Evolutionary conservation across 2,888 invertebrate genomes (phyloP), one percentile per base, ranked within the genome.

Genomic region (Bimastos eiseni): DNA sequence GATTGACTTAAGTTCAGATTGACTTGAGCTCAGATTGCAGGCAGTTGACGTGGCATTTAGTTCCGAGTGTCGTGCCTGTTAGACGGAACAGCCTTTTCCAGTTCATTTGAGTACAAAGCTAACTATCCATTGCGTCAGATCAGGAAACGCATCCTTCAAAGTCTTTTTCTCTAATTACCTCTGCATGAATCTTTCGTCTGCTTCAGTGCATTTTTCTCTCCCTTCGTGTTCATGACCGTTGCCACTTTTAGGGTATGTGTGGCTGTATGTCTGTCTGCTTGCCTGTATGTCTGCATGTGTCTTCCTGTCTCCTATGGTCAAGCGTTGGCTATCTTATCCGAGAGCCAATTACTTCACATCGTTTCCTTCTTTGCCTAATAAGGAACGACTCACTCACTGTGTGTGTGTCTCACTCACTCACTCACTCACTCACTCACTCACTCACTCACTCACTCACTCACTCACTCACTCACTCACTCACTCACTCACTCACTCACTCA

Each of bases 291-390:
- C 49, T 49, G 24, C 19, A 21, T 24, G 8, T 49, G 41, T 41
- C 41, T 49, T 15, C 19, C 49, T 49, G 21, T 70, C 13, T 49
- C 49, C 8, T 5, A 70, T 70, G 30, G n/a, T 70, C 70, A n/a
- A 70, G 30, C 70, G 70, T 70, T 70, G 1, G 70, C 30, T n/a
- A 70, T 70, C 70, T n/a, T 70, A 70, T 70, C 70, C 70, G 30
- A 70, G 70, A 70, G 70, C 70, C 70, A 70, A 70, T 70, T 70
- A 70, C 70, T 70, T 70, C 70, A 70, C 70, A 70, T 70, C 70
- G 70, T 70, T 70, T 70, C n/a, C 70, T 70, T n/a, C n/a, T 70
- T n/a, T 70, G 70, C n/a, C 1, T 70, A n/a, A 70, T 70, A 70
- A 13, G 70, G n/a, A n/a, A 0, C 3, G 13, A 21, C 13, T 70